Base-by-base conservation (phyloP, 2,113 vertebrate species). In the Antennarius striatus region DNA sequence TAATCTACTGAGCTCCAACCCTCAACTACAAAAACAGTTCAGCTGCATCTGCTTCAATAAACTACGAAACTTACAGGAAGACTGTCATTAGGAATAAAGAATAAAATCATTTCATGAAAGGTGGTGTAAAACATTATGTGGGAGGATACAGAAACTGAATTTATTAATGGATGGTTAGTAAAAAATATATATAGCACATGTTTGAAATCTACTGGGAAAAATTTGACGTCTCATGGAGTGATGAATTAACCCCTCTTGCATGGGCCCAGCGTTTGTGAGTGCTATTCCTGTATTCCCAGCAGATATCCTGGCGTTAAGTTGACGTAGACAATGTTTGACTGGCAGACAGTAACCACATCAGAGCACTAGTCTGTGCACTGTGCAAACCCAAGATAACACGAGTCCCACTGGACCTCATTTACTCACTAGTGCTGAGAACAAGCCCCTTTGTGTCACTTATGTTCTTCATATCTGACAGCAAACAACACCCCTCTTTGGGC, bases 371-470 rank as follows among this genome's bases (percentile, higher is more conserved):
- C 42, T 28, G 56, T 66, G 71, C 75, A 67, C 65, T 68, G 72
- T 50, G 39, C 2, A 43, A 80, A 71, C 73, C 54, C 63, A 72
- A 68, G 77, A 81, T 73, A 78, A 85, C 72, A 75, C 50, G 57
- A 67, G 75, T 75, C 89, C 86, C 88, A 72, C 60, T 14, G 80
- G 85, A 74, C 43, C 81, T 90, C 85, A 79, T 90, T 87, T 86
- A 85, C 16, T 79, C 75, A 71, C 62, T 39, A 61, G 62, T 61
- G 81, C 77, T 68, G 53, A 77, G 59, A 77, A 57, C 72, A 75
- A 85, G 46, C 48, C 56, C 53, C 67, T 30, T 67, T 59, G 42
- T 68, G 68, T 75, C 81, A 77, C 73, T 50, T 43, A 46, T 55
- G 73, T 52, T 71, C 17, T 57, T 46, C 53, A 22, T 48, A 28